Evolutionary conservation across 2,113 vertebrate genomes (phyloP), one percentile per base, ranked within the genome.

Genomic region (Riparia riparia): DNA sequence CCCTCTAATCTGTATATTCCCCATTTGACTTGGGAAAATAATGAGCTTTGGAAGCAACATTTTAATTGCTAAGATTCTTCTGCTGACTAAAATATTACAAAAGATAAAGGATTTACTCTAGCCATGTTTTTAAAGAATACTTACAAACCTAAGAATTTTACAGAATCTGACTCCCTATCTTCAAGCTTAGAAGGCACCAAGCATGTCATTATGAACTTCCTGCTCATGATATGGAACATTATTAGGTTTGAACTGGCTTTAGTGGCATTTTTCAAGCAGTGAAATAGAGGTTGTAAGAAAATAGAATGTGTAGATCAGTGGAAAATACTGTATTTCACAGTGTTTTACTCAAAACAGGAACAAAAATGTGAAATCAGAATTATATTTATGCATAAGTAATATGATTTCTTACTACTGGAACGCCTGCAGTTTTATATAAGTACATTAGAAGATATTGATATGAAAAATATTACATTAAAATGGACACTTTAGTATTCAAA

Each of bases 11-110:
- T 72, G 24, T 51, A 15, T 20, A 78, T 90, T 89, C 96, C 29
- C 89, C 28, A 34, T 58, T 89, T 88, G 74, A 42, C 5, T 70
- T 82, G 7, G 28, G n/a, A 80, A 96, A 92, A 89, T 69, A 94
- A 65, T 69, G 78, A 93, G 31, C 34, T 82, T 85, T 95, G 45
- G 28, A 66, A 66, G 58, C 61, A 94, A 71, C 29, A 87, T 41
- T 86, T 89, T 80, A 56, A 87, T 92, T 74, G 61, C 17, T 51
- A 69, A 72, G 42, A 87, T 65, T 73, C n/a, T 96, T 95, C 39
- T 84, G 47, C 79, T 92, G 81, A 17, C 66, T 81, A 92, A 97
- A 76, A 69, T 66, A 50, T 39, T 92, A 39, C 50, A 64, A 63
- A 95, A 91, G 65, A 78, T 37, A 70, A 96, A 97, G 53, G 50